Base-by-base conservation (phyloP, 2,797 vertebrate species). In the Galago senegalensis region DNA sequence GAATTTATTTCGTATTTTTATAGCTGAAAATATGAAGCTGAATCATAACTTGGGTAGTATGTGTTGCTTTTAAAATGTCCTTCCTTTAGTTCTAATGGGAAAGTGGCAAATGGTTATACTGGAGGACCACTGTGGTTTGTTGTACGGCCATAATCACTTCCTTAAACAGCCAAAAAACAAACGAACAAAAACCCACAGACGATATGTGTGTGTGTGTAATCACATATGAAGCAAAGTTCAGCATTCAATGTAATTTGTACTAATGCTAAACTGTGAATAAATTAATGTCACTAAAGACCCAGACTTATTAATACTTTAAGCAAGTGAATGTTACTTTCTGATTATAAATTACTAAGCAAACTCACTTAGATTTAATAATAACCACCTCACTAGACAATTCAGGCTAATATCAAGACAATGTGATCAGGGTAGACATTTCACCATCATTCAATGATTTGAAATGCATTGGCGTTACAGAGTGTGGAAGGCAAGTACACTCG, bases 1-100 rank as follows among this genome's bases (percentile, higher is more conserved):
- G 84, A 96, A 80, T 93, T 86, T 92, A 89, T 90, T 96, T 92
- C 88, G 65, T 91, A 58, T 82, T 95, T 95, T 95, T 95, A 94
- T 94, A 84, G 80, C 34, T 95, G 34, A 80, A 95, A 97, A 97
- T 58, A 75, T 90, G 83, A 97, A 96, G 46, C 80, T 13, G 40
- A 85, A 13, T 87, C 96, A 21, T 46, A 11, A 67, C 84, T 91
- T 95, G 60, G 61, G 80, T 94, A 94, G 46, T 92, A 31, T 88
- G 94, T 63, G 10, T 10, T 14, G n/a, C 63, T 93, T 93, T 97
- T 86, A 87, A 90, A 58, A 58, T 95, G 37, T 27, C 1, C 23
- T 21, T 87, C 8, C 21, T 92, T 77, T 84, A 72, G 67, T 93
- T 29, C 5, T 87, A 40, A 16, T 27, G 43, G 34, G 0, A 76